Conservation (phyloP, 2,888 invertebrate genomes). For the Thalpophila matura region DNA sequence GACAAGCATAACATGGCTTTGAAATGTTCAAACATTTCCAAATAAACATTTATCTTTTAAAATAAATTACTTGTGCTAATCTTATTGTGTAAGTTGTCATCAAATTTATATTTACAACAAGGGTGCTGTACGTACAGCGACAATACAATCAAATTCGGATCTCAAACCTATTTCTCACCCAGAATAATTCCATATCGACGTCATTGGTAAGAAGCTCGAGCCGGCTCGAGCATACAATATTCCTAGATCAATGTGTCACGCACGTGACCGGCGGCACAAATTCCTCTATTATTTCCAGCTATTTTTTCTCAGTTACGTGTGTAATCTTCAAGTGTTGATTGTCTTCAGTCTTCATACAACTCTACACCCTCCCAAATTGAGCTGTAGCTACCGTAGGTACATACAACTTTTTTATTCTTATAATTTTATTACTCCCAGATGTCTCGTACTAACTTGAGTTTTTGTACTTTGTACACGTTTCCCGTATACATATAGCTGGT, state of each 20-base stretch:
- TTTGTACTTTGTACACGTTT: slow-evolving; percentile 32
- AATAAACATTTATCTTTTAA: no score
- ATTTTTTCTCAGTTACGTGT: slow-evolving; percentile 77
- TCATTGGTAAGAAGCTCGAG: slow-evolving; percentile 48
- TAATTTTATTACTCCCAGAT: slow-evolving; percentile 52
- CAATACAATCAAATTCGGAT: slow-evolving; percentile 52
- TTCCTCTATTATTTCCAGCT: slow-evolving; percentile 63
- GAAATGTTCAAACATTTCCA: no score
- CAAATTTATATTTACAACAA: slow-evolving; percentile 4
- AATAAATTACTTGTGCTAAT: not conserved
- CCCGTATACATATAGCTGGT: slow-evolving; percentile 11
- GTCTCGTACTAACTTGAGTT: slow-evolving; percentile 42
- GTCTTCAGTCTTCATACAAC: slow-evolving; percentile 61
- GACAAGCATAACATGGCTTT: no score
- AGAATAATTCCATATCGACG: slow-evolving; percentile 49
- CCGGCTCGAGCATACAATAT: slow-evolving; percentile 50
- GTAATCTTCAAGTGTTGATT: slow-evolving; percentile 75
- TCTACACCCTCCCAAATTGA: slow-evolving; percentile 37
- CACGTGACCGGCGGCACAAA: slow-evolving; percentile 67
- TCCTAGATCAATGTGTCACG: slow-evolving; percentile 59
- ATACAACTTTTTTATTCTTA: slow-evolving; percentile 49
- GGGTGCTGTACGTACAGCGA: slow-evolving; percentile 10
- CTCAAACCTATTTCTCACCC: slow-evolving; percentile 45
- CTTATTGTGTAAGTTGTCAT: not conserved
- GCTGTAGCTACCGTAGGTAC: slow-evolving; percentile 30